Percentiles rank a stretch among this genome's conserved stretches.
These are phyloP conservation scores for Pangasius mekongensis DNA, from an alignment of 2,797 vertebrate genomes.

Conservation along the genomic window DNA sequence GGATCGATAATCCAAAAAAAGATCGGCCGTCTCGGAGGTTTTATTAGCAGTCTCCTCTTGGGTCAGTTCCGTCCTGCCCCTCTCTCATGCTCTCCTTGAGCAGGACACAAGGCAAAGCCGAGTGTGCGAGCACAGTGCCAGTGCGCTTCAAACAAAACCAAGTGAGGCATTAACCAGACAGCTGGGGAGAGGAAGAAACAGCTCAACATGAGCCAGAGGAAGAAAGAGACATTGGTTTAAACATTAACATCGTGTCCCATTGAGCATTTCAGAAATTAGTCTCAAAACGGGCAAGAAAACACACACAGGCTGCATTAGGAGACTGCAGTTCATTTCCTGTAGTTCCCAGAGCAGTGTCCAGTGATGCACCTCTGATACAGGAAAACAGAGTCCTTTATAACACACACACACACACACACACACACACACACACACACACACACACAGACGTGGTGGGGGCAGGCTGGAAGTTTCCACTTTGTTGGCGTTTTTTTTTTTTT, in stretches of 20 bases:
- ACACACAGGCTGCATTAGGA: conserved; percentile 18
- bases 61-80: conserved; percentile 34
- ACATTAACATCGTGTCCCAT: conserved; percentile 75
- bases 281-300: not conserved
- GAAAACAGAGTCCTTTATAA: conserved; percentile 82
- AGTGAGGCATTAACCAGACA: conserved; percentile 78
- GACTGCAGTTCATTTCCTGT: conserved; percentile 49
- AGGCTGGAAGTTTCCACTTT: conserved; percentile 96
- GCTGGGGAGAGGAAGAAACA: conserved; percentile 37
- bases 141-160: conserved; percentile 50
- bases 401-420: conserved; percentile 59
- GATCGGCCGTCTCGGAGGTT: conserved; percentile 41
- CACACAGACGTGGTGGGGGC: conserved; percentile 54
- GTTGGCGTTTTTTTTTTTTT: conserved; percentile 88
- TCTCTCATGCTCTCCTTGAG: conserved; percentile 5
- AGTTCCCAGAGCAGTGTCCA: conserved; percentile 51
- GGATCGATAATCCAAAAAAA: conserved; percentile 48
- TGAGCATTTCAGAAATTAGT: conserved; percentile 61
- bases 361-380: conserved; percentile 70
- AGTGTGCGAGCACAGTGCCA: not conserved
- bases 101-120: conserved; percentile 31
- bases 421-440: conserved; percentile 59
- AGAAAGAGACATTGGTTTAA: conserved; percentile 68
- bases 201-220: conserved; percentile 14
- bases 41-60: conserved; percentile 35